Evolutionary conservation across 1,140 invertebrate species (phyloP).

Genomic region (Drosophila nannoptera): DNA sequence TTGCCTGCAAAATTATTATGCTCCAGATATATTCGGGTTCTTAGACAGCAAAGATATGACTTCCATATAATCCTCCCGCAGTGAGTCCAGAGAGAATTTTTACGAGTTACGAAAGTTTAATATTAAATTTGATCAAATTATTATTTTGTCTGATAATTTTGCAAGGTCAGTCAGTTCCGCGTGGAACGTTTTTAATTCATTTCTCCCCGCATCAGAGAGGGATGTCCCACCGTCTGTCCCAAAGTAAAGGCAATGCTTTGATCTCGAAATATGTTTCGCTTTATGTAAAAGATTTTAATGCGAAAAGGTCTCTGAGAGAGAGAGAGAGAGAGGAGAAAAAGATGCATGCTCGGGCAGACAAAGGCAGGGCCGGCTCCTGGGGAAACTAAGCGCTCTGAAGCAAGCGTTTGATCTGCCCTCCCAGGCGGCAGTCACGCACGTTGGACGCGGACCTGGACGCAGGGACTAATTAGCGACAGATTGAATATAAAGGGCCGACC

Average conservation of each 20-base stretch:
- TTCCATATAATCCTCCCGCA: too few relatives aligned
- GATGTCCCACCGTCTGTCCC: background rate
- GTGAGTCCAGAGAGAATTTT: too few relatives aligned
- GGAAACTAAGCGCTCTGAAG: slow-evolving; percentile 11
- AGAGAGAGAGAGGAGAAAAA: too few relatives aligned
- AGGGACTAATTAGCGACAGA: slow-evolving; percentile 61
- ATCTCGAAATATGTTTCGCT: background rate
- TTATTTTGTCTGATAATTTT: background rate
- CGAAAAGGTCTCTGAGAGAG: too few relatives aligned
- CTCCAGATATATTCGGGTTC: too few relatives aligned
- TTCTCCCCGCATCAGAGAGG: too few relatives aligned
- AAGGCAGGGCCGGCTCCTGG: too few relatives aligned
- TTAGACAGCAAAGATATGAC: too few relatives aligned
- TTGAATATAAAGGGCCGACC: slow-evolving; percentile 13
- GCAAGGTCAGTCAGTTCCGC: background rate
- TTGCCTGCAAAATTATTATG: background rate
- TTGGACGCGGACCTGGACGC: slow-evolving; percentile 18
- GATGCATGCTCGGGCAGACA: too few relatives aligned
- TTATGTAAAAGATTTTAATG: too few relatives aligned
- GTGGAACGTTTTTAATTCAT: background rate
- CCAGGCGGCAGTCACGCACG: slow-evolving; percentile 52
- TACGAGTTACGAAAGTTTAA: too few relatives aligned
- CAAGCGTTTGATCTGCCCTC: slow-evolving; percentile 62
- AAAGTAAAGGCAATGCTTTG: background rate
- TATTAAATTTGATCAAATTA: too few relatives aligned